Evolutionary conservation across 2,797 vertebrate species (phyloP).

Genomic region (Galaxias olidus): DNA sequence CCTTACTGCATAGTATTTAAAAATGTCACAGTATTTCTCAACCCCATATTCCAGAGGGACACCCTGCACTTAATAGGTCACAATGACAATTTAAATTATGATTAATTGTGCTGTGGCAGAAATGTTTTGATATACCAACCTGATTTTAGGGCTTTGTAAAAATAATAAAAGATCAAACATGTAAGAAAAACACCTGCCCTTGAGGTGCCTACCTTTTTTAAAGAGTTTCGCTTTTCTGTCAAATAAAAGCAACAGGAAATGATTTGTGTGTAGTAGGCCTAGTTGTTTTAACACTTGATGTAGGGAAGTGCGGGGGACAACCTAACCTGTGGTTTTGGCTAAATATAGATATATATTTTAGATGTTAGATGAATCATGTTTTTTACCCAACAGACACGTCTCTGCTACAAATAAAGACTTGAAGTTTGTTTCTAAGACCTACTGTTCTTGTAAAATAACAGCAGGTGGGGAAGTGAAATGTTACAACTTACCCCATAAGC

Average conservation of each 20-base stretch:
- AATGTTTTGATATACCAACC: slow-evolving; percentile 20
- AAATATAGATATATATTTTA: no score
- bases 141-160: background rate
- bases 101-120: slow-evolving; percentile 13
- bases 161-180: slow-evolving; percentile 4
- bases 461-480: no score
- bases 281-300: background rate
- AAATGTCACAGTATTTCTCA: background rate
- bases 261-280: background rate
- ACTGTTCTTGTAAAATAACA: no score
- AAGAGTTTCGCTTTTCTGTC: slow-evolving; percentile 46
- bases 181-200: slow-evolving; percentile 18
- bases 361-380: no score
- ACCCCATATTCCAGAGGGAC: no score
- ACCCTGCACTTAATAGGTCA: slow-evolving; percentile 4
- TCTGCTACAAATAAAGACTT: no score
- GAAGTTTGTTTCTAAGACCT: no score
- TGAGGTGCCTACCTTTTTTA: slow-evolving; percentile 60
- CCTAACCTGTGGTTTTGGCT: no score
- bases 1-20: slow-evolving; percentile 10
- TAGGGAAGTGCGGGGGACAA: no score
- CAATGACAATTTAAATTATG: slow-evolving; percentile 13
- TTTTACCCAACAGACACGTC: no score
- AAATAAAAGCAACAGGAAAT: slow-evolving; percentile 48
- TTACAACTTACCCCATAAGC: no score